These are phyloP conservation scores for Adineta ricciae DNA, from an alignment of 2,888 invertebrate species.

Conservation along the genomic window DNA sequence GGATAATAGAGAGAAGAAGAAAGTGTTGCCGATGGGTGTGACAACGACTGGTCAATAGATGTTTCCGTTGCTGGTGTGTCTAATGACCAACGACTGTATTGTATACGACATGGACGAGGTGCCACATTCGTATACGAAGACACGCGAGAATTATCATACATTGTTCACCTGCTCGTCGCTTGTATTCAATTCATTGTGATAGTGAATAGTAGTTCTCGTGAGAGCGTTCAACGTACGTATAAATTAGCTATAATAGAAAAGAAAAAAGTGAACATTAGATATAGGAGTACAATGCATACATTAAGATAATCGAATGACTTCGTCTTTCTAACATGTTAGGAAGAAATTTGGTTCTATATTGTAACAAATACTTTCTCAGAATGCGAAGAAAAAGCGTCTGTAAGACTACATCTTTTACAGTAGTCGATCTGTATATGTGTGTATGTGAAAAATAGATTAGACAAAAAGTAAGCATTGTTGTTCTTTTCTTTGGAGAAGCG, in stretches of 20 bases:
- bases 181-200: neutral
- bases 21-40: neutral
- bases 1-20: neutral
- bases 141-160: constrained; percentile 5
- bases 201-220: neutral
- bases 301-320: neutral
- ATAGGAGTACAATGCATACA: neutral
- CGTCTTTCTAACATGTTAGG: neutral
- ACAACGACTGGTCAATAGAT: neutral
- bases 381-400: neutral
- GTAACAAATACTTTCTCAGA: neutral
- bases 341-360: neutral
- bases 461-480: neutral
- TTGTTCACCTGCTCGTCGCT: neutral
- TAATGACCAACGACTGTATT: neutral
- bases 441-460: neutral
- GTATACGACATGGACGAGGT: neutral
- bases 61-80: neutral
- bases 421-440: neutral
- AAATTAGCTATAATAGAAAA: neutral
- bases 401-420: neutral
- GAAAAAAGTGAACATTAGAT: neutral
- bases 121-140: neutral
- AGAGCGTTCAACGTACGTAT: neutral
- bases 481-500: neutral